Evolutionary conservation across 1,140 invertebrate genomes (phyloP), one percentile per base, ranked within the genome.

Genomic region (Drosophila sproati): DNA sequence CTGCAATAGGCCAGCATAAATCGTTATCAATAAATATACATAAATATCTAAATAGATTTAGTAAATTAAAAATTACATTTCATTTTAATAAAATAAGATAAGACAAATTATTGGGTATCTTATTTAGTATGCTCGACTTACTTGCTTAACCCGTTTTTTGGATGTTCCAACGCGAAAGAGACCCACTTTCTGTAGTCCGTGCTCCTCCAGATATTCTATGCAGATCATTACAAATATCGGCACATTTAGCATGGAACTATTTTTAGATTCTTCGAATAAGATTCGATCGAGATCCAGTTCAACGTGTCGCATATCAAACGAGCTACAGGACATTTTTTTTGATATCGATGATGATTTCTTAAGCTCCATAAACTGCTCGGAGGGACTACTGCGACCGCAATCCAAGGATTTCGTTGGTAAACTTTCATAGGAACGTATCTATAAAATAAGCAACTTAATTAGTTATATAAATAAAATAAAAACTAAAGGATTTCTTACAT

Each of bases 131-230:
- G 12, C 0, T 32, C 5, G 43, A 77, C 91, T 93, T 92, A 98
- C 97, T 95, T 98, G 97, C 93, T 97, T 94, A 37, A 98, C 96
- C 92, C 97, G 94, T 92, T 98, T 98, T 92, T 98, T 98, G 0
- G 97, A 98, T 45, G 96, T 96, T 52, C 97, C 97, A 31, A 98
- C 97, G 70, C 98, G 94, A 93, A 98, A 98, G 50, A 98, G 95
- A 1, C 98, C 98, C 6, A 98, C 94, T 10, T 96, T 97, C 69
- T 96, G 94, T 5, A 98, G 94, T 8, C 97, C 97, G 76, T 96
- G 95, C 8, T 93, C 93, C 86, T 97, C 95, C 35, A 98, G 94
- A 92, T 98, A 96, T 66, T 95, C 95, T 59, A 98, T 95, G 89
- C 97, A 98, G 50, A 95, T 95, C 32, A 93, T 93, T 29, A 98